Evolutionary conservation across 2,797 vertebrate species (phyloP).

Genomic region (Zenarchopterus dispar): DNA sequence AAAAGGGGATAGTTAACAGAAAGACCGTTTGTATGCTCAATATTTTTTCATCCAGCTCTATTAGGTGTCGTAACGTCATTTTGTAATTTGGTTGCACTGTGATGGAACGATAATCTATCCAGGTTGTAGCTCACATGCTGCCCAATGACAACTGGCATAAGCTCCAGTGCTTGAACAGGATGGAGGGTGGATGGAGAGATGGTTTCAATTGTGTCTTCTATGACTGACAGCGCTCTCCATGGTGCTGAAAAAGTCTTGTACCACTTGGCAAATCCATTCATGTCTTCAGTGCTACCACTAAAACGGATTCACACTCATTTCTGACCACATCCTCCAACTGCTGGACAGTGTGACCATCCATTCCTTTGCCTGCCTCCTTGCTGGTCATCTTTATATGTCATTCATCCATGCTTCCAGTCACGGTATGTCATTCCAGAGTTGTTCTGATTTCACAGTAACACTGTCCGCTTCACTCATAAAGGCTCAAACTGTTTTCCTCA

Average conservation of each 20-base stretch:
- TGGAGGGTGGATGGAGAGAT: no score
- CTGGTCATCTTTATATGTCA: slow-evolving; percentile 3
- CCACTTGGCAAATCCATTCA: slow-evolving; percentile 30
- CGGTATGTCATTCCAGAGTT: slow-evolving; percentile 29
- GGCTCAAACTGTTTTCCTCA: slow-evolving; percentile 5
- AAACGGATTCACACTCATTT: slow-evolving; percentile 50
- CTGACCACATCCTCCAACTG: slow-evolving; percentile 37
- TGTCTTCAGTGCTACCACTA: slow-evolving; percentile 47
- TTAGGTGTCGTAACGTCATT: no score
- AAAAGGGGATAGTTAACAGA: no score
- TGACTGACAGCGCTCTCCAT: slow-evolving; percentile 43
- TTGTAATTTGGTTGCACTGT: no score
- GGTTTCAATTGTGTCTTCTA: no score
- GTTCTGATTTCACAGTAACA: slow-evolving; percentile 13
- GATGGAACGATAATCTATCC: no score
- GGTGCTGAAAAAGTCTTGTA: slow-evolving; percentile 62
- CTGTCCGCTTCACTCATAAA: slow-evolving; percentile 2
- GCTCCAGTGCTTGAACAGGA: no score
- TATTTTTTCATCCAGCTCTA: no score
- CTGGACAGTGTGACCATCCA: slow-evolving; percentile 42
- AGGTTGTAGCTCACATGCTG: no score
- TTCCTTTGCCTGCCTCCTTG: slow-evolving; percentile 1
- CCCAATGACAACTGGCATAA: no score
- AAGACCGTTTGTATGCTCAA: no score
- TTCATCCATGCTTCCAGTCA: slow-evolving; percentile 2